These are phyloP conservation scores for Falco cherrug DNA, from an alignment of 2,797 vertebrate species.

Conservation along the genomic window DNA sequence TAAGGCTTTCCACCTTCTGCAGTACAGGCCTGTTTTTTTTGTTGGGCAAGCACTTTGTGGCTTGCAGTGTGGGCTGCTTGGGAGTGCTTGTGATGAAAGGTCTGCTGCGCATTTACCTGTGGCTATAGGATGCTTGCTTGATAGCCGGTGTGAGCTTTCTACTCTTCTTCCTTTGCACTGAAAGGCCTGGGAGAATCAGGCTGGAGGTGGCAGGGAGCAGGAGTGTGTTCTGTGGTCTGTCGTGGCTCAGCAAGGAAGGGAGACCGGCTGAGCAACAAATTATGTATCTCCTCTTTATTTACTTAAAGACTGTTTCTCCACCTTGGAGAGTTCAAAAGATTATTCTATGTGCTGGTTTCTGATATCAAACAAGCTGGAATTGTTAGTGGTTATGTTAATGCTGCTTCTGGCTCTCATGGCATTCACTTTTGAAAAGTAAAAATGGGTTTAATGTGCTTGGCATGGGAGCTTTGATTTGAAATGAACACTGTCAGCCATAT, in stretches of 20 bases:
- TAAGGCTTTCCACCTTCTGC: neutral
- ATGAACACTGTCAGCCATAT: neutral
- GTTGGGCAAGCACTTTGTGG: neutral
- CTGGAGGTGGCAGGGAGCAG: neutral
- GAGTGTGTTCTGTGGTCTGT: neutral
- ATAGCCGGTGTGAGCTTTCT: neutral
- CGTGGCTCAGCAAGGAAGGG: neutral
- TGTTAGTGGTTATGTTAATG: constrained; percentile 27
- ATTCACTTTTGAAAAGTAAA: neutral
- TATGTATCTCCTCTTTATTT: neutral
- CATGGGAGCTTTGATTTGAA: constrained; percentile 1
- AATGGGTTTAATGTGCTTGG: neutral
- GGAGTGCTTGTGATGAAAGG: neutral
- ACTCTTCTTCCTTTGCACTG: neutral
- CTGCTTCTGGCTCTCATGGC: neutral
- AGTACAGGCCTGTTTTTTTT: neutral
- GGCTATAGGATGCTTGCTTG: neutral
- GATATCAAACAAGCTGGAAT: neutral
- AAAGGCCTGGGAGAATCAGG: neutral
- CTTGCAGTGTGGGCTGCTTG: neutral
- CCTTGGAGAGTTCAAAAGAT: constrained; percentile 3
- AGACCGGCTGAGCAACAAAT: neutral
- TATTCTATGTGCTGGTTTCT: neutral
- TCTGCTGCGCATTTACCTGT: neutral
- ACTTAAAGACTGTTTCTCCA: neutral